These are phyloP conservation scores for Myripristis murdjan DNA, from an alignment of 2,797 vertebrate species.

Conservation along the genomic window DNA sequence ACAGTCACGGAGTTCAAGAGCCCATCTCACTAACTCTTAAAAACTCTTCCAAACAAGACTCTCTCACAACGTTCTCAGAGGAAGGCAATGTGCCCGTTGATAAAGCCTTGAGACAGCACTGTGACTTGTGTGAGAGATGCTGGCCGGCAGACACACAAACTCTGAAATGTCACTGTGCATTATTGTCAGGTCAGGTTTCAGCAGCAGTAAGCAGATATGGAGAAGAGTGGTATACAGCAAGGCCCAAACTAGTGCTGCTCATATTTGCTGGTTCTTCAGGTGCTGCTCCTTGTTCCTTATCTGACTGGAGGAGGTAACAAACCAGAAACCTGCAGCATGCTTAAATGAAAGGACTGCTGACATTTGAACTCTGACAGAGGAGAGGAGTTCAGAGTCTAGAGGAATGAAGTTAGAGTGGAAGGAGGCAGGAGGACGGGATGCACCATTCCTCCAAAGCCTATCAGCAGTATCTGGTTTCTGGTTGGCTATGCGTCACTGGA, in stretches of 20 bases:
- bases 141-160: not conserved
- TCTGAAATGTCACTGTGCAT: not conserved
- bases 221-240: not conserved
- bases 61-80: not conserved
- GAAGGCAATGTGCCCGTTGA: not conserved
- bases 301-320: constrained; percentile 19
- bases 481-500: constrained; percentile 57
- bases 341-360: constrained; percentile 65
- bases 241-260: not conserved
- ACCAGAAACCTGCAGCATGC: constrained; percentile 23
- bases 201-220: not conserved
- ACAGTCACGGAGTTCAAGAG: not conserved
- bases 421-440: constrained; percentile 55
- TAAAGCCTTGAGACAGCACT: not conserved
- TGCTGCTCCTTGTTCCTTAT: not conserved
- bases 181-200: constrained; percentile 7
- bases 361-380: constrained; percentile 68
- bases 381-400: constrained; percentile 32
- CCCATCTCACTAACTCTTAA: constrained; percentile 5
- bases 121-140: not conserved
- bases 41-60: not conserved
- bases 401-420: constrained; percentile 44
- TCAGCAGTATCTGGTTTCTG: constrained; percentile 82
- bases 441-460: constrained; percentile 73
- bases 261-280: constrained; percentile 1